Evolutionary conservation across 35 echinoderm and acorn worm genomes (phyloP).

Genomic region (Lytechinus pictus): DNA sequence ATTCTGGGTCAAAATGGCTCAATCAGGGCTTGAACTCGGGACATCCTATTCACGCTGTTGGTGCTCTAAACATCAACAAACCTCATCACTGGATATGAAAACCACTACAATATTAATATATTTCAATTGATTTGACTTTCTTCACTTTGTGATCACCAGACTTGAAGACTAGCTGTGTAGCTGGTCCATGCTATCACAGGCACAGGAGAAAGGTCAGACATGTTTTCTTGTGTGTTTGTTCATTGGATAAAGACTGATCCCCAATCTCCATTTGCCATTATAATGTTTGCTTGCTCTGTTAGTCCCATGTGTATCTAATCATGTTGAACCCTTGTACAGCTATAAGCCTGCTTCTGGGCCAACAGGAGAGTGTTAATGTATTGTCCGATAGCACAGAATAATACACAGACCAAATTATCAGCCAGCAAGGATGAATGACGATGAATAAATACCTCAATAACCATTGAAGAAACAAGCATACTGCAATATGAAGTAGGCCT

Average conservation of each 20-base stretch:
- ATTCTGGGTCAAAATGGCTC: no score
- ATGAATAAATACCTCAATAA: neutral
- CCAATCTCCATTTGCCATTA: neutral
- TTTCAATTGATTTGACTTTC: no score
- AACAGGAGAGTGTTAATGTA: constrained; percentile 3
- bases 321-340: neutral
- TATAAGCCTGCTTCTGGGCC: neutral
- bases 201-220: neutral
- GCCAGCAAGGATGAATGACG: neutral
- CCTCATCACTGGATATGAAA: no score
- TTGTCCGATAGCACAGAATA: neutral
- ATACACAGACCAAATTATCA: neutral
- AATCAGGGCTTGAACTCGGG: no score
- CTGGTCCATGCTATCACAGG: neutral
- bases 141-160: neutral
- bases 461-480: neutral
- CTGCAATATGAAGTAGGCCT: no score
- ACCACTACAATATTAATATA: no score
- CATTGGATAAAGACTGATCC: neutral
- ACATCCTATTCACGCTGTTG: no score
- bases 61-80: no score
- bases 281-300: neutral
- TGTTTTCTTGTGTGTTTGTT: neutral
- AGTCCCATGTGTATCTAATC: constrained; percentile 1
- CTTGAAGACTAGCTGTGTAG: neutral